Percentiles rank a stretch among this genome's conserved stretches.
Conservation (phyloP, 2,888 invertebrate genomes). For the Drosophila greeni region DNA sequence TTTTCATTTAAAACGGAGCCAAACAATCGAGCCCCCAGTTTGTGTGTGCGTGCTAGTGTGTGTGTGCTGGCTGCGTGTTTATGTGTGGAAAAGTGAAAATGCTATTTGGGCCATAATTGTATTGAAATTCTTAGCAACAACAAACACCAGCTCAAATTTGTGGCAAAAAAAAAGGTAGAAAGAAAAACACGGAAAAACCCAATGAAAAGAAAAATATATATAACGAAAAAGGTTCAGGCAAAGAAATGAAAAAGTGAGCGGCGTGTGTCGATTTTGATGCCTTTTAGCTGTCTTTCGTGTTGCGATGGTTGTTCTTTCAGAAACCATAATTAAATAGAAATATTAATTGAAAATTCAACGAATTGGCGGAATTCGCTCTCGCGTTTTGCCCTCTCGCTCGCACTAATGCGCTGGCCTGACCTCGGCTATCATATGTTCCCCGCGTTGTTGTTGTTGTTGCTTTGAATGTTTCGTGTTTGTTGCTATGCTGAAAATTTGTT, state of each 20-base stretch:
- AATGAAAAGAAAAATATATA: conserved; percentile 2
- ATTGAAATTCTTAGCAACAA: conserved; percentile 60
- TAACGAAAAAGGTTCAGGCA: conserved; percentile 21
- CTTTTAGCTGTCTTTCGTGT: conserved; percentile 18
- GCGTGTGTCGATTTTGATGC: conserved; percentile 18
- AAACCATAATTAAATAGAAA: conserved; percentile 47
- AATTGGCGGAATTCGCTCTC: conserved; percentile 15
- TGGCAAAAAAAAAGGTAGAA: conserved; percentile 28
- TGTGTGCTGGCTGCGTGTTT: conserved; percentile 16
- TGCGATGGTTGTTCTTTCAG: conserved; percentile 33
- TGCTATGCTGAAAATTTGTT: conserved; percentile 52
- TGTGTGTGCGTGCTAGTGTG: neutral
- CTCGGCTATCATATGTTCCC: conserved; percentile 49
- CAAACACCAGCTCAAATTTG: conserved; percentile 40
- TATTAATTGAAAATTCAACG: conserved; percentile 43
- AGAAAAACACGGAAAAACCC: conserved; percentile 20
- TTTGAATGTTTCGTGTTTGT: conserved; percentile 34
- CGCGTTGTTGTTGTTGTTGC: conserved; percentile 29
- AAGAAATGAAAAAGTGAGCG: conserved; percentile 57
- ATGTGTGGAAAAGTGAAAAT: conserved; percentile 61
- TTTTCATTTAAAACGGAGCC: conserved; percentile 52
- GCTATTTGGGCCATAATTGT: conserved; percentile 62
- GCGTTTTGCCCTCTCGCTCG: conserved; percentile 22
- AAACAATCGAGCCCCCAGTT: conserved; percentile 8
- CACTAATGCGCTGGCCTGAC: conserved; percentile 43